Conservation (phyloP, 2,797 vertebrate genomes). For the Crocidura indochinensis region DNA sequence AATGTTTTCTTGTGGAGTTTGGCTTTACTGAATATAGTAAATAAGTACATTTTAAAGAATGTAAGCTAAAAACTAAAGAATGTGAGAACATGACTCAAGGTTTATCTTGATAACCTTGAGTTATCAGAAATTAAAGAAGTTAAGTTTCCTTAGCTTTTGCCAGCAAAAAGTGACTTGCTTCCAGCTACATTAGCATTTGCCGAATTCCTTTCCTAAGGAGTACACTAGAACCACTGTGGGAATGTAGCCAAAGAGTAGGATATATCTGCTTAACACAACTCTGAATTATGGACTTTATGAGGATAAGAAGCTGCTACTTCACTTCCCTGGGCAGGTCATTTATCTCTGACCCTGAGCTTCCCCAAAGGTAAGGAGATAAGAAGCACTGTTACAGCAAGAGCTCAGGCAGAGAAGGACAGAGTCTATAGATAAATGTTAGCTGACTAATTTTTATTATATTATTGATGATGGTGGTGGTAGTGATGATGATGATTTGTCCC, state of each 20-base stretch:
- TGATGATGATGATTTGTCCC: background rate
- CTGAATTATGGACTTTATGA: background rate
- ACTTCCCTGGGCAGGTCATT: background rate
- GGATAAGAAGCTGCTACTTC: background rate
- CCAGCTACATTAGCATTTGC: rapidly evolving
- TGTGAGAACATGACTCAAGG: background rate
- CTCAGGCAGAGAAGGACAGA: rapidly evolving
- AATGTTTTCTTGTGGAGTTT: background rate
- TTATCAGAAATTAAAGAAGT: no score
- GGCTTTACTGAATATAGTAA: background rate
- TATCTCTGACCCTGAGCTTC: background rate
- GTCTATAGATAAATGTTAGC: background rate
- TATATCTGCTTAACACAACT: background rate
- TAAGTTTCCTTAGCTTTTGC: background rate
- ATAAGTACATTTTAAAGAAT: background rate
- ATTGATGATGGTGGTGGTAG: background rate
- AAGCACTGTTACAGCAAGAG: background rate
- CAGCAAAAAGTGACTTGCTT: background rate
- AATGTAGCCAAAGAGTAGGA: background rate
- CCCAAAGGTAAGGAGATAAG: background rate
- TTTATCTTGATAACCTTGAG: background rate
- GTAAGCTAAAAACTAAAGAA: background rate
- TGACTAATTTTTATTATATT: background rate
- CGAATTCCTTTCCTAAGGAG: background rate
- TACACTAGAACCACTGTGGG: background rate